These are phyloP conservation scores for Tipula lateralis DNA, from an alignment of 2,888 invertebrate species.

Conservation along the genomic window DNA sequence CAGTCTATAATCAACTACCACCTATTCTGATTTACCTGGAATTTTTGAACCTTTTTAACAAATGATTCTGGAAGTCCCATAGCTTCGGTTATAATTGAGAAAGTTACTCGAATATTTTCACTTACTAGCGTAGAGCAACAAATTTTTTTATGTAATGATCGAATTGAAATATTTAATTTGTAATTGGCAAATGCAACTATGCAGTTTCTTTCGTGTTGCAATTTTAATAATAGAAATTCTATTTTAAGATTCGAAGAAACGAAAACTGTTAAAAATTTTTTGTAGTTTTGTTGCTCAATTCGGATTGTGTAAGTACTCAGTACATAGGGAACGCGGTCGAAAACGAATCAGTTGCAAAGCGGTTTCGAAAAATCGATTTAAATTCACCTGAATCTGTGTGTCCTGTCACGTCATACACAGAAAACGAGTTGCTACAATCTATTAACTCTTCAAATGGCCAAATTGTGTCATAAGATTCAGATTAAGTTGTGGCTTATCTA, in stretches of 20 bases:
- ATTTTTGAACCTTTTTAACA: slow-evolving; percentile 43
- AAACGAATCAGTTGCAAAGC: too few relatives aligned
- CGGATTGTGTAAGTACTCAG: too few relatives aligned
- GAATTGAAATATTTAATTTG: background rate
- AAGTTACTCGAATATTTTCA: background rate
- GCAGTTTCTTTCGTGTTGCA: background rate
- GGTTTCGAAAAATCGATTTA: too few relatives aligned
- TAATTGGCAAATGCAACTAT: background rate
- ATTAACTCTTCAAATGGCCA: too few relatives aligned
- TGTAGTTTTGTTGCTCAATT: background rate
- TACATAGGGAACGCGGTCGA: too few relatives aligned
- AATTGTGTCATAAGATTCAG: too few relatives aligned
- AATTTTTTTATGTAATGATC: background rate
- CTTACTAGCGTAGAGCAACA: background rate
- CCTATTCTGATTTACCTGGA: slow-evolving; percentile 41
- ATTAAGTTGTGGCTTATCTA: too few relatives aligned
- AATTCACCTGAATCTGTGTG: too few relatives aligned
- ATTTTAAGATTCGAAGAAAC: background rate
- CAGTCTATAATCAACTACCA: background rate
- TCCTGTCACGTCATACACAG: too few relatives aligned
- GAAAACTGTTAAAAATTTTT: background rate
- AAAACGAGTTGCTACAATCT: too few relatives aligned
- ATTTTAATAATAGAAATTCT: background rate
- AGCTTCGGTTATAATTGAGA: background rate
- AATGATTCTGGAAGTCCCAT: slow-evolving; percentile 48